Conservation (phyloP, 2,888 invertebrate genomes). For the Erebia aethiops region DNA sequence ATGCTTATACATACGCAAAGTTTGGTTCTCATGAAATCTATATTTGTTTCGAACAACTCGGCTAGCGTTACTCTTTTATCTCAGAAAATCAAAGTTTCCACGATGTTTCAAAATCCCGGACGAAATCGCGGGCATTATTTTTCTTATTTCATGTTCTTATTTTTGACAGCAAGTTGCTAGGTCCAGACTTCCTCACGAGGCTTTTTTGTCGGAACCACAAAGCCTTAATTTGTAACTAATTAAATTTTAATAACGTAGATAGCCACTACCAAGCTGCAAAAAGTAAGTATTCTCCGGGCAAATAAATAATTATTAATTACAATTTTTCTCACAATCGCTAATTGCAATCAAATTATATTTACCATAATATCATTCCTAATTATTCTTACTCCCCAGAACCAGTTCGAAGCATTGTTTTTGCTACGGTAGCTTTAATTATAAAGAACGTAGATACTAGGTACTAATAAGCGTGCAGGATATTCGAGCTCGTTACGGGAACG, state of each 20-base stretch:
- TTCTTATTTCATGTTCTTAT: no score
- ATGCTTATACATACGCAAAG: no score
- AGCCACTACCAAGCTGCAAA: constrained; percentile 38
- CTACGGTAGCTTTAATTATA: constrained; percentile 24
- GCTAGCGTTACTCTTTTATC: no score
- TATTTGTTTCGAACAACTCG: no score
- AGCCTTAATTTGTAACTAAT: constrained; percentile 25
- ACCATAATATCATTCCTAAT: constrained; percentile 6
- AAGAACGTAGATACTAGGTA: neutral
- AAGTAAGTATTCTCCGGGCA: constrained; percentile 37
- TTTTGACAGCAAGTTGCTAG: no score
- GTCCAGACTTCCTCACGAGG: no score
- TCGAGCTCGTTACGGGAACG: constrained; percentile 31
- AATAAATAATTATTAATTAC: constrained; percentile 28
- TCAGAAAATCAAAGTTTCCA: no score
- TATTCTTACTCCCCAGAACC: constrained; percentile 9
- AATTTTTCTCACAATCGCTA: constrained; percentile 39
- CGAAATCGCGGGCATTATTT: no score
- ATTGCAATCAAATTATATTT: constrained; percentile 33
- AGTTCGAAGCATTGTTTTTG: constrained; percentile 20
- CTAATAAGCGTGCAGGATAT: constrained; percentile 30
- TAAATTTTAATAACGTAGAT: constrained; percentile 42
- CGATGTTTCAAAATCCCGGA: no score
- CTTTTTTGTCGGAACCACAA: constrained; percentile 33
- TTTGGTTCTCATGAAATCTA: no score